These are phyloP conservation scores for Cosmia trapezina DNA, from an alignment of 2,888 invertebrate species.

Conservation along the genomic window DNA sequence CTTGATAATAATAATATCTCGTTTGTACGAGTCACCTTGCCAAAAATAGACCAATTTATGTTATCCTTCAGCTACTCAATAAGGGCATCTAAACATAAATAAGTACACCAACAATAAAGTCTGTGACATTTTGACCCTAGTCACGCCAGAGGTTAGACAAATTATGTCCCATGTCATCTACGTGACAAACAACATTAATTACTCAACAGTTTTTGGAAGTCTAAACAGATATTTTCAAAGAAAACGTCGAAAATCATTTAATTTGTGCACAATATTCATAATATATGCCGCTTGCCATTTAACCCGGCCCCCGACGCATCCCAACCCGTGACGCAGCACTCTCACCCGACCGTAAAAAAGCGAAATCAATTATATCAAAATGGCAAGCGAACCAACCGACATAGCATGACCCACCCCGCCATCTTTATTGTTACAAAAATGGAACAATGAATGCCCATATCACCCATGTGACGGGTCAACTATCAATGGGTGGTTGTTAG, in stretches of 20 bases:
- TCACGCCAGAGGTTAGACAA: slow-evolving; percentile 20
- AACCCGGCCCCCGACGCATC: slow-evolving; percentile 72
- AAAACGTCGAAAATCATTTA: slow-evolving; percentile 31
- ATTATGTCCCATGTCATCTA: slow-evolving; percentile 3
- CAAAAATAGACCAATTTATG: neutral
- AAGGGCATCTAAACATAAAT: slow-evolving; percentile 1
- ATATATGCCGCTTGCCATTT: slow-evolving; percentile 69
- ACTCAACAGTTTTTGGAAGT: neutral
- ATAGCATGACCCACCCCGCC: slow-evolving; percentile 69
- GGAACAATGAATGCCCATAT: slow-evolving; percentile 59
- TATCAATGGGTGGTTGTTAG: slow-evolving; percentile 70
- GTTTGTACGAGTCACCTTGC: neutral
- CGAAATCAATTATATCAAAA: slow-evolving; percentile 89
- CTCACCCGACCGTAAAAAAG: slow-evolving; percentile 86
- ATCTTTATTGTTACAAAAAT: slow-evolving; percentile 57
- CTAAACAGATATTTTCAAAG: neutral
- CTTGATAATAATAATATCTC: too few species aligned
- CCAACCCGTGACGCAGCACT: slow-evolving; percentile 79
- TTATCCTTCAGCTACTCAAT: neutral
- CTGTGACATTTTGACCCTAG: slow-evolving; percentile 12
- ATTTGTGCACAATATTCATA: slow-evolving; percentile 52
- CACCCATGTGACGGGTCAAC: slow-evolving; percentile 67
- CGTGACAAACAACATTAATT: neutral
- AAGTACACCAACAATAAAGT: slow-evolving; percentile 15
- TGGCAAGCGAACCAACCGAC: slow-evolving; percentile 79